Conservation (phyloP, 2,888 invertebrate species). For the Leucozona laternaria region DNA sequence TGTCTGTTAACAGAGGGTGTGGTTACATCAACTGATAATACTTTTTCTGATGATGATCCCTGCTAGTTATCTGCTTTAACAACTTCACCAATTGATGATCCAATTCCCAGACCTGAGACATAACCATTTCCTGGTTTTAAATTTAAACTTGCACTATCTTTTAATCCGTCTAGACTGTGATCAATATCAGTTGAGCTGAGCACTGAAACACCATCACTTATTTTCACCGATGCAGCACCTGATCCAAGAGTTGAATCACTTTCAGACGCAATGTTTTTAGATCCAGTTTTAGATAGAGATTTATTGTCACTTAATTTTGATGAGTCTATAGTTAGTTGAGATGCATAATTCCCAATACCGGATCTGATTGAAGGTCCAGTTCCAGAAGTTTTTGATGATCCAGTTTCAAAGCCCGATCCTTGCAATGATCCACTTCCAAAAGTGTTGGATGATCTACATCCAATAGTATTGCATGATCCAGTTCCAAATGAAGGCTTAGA, state of each 20-base stretch:
- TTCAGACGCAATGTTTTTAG: background rate
- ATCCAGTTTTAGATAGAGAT: background rate
- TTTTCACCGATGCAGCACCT: background rate
- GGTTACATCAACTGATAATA: too few species aligned
- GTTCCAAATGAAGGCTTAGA: background rate
- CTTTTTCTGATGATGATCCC: background rate
- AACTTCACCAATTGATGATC: constrained; percentile 10
- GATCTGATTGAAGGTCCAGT: background rate
- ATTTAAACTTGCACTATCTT: background rate
- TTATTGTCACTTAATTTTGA: background rate
- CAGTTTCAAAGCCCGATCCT: too few species aligned
- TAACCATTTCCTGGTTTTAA: background rate
- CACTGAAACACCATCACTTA: constrained; percentile 1
- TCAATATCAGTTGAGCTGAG: background rate
- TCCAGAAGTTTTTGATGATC: background rate
- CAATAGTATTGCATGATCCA: too few species aligned
- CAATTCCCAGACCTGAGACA: constrained; percentile 12
- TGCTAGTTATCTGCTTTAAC: background rate
- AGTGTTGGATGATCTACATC: background rate
- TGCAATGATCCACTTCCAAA: background rate
- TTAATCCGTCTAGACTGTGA: background rate
- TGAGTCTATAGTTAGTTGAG: background rate
- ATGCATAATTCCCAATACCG: background rate
- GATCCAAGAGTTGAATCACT: background rate
- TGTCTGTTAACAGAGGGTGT: background rate